Conservation (phyloP, 2,888 invertebrate species). For the Abrostola tripartita region DNA sequence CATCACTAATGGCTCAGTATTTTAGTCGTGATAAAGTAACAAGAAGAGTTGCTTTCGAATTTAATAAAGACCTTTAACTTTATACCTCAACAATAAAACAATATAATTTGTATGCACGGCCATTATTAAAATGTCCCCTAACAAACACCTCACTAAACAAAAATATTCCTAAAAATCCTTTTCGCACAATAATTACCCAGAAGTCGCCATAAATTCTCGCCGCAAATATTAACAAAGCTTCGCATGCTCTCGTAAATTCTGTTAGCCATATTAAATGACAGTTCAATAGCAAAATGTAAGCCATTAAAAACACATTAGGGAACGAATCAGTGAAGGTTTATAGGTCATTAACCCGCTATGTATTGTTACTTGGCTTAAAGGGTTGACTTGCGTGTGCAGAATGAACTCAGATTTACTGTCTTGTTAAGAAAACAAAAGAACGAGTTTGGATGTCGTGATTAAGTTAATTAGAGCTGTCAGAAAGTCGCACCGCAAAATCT, state of each 20-base stretch:
- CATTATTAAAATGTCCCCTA: not conserved
- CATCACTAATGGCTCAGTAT: too few species aligned
- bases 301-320: slow-evolving; percentile 86
- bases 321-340: slow-evolving; percentile 72
- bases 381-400: slow-evolving; percentile 53
- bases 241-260: slow-evolving; percentile 69
- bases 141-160: slow-evolving; percentile 10
- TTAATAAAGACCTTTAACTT: too few species aligned
- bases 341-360: slow-evolving; percentile 80
- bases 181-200: slow-evolving; percentile 41
- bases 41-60: too few species aligned
- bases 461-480: too few species aligned
- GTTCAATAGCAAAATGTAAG: slow-evolving; percentile 81
- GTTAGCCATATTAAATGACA: slow-evolving; percentile 77
- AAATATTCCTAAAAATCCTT: slow-evolving; percentile 15
- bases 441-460: too few species aligned
- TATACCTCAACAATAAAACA: too few species aligned
- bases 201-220: slow-evolving; percentile 48
- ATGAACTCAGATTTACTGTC: slow-evolving; percentile 39
- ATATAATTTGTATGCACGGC: too few species aligned
- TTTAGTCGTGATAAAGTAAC: too few species aligned
- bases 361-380: slow-evolving; percentile 67
- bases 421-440: too few species aligned
- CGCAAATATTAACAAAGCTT: slow-evolving; percentile 56
- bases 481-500: too few species aligned